Base-by-base conservation (phyloP, 2,888 invertebrate species). In the Hyppa rectilinea region DNA sequence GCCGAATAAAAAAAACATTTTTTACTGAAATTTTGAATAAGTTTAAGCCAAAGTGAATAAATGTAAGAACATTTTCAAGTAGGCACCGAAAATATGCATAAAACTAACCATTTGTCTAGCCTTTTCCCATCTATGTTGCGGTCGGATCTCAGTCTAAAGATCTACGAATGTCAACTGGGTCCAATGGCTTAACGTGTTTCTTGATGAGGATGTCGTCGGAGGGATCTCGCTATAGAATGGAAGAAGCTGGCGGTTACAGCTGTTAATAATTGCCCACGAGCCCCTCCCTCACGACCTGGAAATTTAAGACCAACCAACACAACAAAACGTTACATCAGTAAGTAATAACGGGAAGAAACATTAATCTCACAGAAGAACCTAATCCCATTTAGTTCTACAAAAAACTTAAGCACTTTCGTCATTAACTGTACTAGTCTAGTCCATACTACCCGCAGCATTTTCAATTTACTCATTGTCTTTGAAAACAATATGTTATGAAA, bases 401-500 rank as follows among this genome's bases (percentile, higher is more conserved):
- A n/a, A 53, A 38, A 23, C 12, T 10, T 20, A 23, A 75, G n/a
- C 69, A 69, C 81, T 85, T 80, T 34, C 9, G 58, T 68, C 4
- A 9, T 29, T n/a, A 38, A 61, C 49, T 58, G 75, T 83, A 83
- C 75, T 10, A 61, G 34, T 47, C 61, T 61, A 71, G 77, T 64
- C 45, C n/a, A 45, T 50, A 59, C 62, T 40, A 43, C 71, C 49
- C 69, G 56, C 75, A 74, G 85, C 82, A 84, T 87, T 90, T 90
- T 88, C 87, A 88, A 90, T 90, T 88, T 85, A 75, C 73, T 84
- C 85, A 88, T 90, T 90, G 89, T 90, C 87, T 88, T 86, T 85
- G 82, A 78, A 83, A 88, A 89, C 88, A 88, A 86, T 85, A 84
- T 85, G 82, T 82, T 85, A 85, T 85, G 86, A 86, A 87, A 87